These are phyloP conservation scores for Anneissia japonica DNA, from an alignment of 35 echinoderm and acorn worm species.

Conservation along the genomic window DNA sequence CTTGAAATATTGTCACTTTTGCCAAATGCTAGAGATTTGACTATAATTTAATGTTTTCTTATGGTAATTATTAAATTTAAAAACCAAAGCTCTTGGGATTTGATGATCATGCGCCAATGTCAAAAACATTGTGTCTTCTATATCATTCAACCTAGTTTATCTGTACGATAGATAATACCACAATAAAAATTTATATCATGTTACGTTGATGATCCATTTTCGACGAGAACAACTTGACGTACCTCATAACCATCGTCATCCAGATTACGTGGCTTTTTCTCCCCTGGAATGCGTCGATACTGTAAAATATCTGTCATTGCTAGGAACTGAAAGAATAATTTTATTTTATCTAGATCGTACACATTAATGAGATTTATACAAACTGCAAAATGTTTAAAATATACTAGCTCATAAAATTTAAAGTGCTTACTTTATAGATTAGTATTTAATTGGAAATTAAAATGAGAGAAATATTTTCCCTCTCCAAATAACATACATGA, in stretches of 20 bases:
- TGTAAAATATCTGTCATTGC: constrained; percentile 27
- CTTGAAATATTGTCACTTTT: too few species aligned
- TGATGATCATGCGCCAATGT: too few species aligned
- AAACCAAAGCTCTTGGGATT: too few species aligned
- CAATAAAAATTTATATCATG: too few species aligned
- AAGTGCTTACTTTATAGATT: neutral
- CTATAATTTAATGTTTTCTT: too few species aligned
- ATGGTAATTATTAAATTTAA: too few species aligned
- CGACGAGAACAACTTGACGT: neutral
- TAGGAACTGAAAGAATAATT: constrained; percentile 5
- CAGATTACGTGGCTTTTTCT: constrained; percentile 27
- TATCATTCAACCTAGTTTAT: too few species aligned
- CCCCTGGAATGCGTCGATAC: constrained; percentile 43
- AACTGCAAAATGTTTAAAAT: neutral
- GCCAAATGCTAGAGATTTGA: too few species aligned
- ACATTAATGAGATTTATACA: neutral
- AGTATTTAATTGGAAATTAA: neutral
- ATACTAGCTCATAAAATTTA: too few species aligned
- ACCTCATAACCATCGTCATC: constrained; percentile 51
- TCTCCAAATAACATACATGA: neutral
- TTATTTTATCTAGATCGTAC: neutral
- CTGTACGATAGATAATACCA: too few species aligned
- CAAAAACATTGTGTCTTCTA: too few species aligned
- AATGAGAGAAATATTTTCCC: neutral
- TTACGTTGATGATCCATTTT: too few species aligned